Evolutionary conservation across 2,113 vertebrate genomes (phyloP).

Genomic region (Amphilophus citrinellus): DNA sequence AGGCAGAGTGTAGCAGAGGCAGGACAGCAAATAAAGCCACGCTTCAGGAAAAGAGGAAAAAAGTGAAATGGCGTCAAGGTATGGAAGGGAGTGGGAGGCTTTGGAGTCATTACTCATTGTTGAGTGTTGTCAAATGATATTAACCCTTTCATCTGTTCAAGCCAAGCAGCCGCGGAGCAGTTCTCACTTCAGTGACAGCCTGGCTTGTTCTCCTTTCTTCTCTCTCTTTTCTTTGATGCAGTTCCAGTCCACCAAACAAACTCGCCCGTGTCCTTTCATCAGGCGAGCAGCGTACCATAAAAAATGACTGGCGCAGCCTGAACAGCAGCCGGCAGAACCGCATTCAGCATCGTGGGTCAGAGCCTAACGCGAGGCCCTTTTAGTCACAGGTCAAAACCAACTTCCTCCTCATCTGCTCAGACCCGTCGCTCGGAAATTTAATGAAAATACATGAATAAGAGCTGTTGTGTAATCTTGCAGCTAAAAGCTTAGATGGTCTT

Average conservation of each 20-base stretch:
- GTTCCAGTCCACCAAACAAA: constrained; percentile 63
- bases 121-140: constrained; percentile 65
- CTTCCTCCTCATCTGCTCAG: not conserved
- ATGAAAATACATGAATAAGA: not conserved
- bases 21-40: constrained; percentile 42
- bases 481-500: not conserved
- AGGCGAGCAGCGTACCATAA: constrained; percentile 33
- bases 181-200: constrained; percentile 56
- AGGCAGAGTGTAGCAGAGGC: constrained; percentile 22
- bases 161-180: constrained; percentile 41
- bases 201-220: constrained; percentile 46
- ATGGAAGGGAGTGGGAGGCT: constrained; percentile 21
- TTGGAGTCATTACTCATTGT: constrained; percentile 63
- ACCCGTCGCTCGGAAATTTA: not conserved
- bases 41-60: constrained; percentile 25
- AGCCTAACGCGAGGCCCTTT: not conserved
- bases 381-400: constrained; percentile 7
- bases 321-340: constrained; percentile 5
- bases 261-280: constrained; percentile 58
- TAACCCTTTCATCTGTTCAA: constrained; percentile 71
- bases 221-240: constrained; percentile 61
- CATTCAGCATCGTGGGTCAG: constrained; percentile 20
- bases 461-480: not conserved
- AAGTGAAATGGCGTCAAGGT: constrained; percentile 7
- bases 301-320: constrained; percentile 34